Percentiles rank a stretch among this genome's conserved stretches.
Conservation (phyloP, 2,888 invertebrate genomes). For the Athrips mouffetella region DNA sequence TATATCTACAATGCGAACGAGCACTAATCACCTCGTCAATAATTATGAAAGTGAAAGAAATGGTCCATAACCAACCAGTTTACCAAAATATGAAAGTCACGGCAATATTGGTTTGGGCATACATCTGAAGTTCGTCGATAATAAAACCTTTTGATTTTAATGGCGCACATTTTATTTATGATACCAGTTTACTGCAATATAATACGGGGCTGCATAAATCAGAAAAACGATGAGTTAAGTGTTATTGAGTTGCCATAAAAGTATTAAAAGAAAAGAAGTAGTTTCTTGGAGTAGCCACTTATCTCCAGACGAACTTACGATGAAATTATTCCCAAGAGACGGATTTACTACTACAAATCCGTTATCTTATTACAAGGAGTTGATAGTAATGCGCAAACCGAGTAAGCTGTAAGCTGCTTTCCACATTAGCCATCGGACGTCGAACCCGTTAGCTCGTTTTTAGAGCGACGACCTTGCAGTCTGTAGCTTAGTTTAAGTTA, state of each 20-base stretch:
- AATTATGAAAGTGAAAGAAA: too few relatives aligned
- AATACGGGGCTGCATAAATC: neutral
- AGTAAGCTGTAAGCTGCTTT: neutral
- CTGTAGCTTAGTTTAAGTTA: conserved; percentile 24
- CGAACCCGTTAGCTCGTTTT: conserved; percentile 70
- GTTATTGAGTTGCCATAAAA: neutral
- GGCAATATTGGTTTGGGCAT: neutral
- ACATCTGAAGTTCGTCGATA: neutral
- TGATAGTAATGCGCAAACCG: neutral
- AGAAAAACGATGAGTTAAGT: neutral
- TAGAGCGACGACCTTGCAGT: conserved; percentile 67
- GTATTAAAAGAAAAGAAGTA: neutral
- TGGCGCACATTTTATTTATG: neutral
- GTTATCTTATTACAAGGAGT: neutral
- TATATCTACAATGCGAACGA: neutral
- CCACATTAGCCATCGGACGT: conserved; percentile 45
- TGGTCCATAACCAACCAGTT: neutral
- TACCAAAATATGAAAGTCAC: neutral
- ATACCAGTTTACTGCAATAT: neutral
- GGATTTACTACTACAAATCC: too few relatives aligned
- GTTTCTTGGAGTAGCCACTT: neutral
- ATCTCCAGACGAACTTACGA: neutral
- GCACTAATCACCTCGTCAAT: neutral
- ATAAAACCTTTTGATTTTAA: neutral
- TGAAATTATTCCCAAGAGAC: neutral